Evolutionary conservation across 2,888 invertebrate genomes (phyloP).

Genomic region (Sminthurinus aureus): DNA sequence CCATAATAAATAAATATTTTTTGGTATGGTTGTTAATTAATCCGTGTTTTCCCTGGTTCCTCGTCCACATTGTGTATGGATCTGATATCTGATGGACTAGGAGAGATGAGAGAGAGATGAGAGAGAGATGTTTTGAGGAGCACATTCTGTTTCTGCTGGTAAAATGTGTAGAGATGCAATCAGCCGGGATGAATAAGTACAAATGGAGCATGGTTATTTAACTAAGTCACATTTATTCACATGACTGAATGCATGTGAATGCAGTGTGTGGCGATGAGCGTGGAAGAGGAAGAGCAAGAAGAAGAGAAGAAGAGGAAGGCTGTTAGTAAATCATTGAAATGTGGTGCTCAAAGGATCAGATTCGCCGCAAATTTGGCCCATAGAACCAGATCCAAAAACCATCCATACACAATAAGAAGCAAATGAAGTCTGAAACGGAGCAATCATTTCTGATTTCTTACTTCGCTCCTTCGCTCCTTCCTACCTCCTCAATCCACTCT

Average conservation of each 20-base stretch:
- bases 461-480: too few species aligned
- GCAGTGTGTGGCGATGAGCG: background rate
- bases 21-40: too few species aligned
- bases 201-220: background rate
- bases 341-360: conserved; percentile 34
- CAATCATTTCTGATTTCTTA: conserved; percentile 53
- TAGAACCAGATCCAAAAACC: conserved; percentile 27
- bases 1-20: too few species aligned
- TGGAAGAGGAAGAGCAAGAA: background rate
- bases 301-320: background rate
- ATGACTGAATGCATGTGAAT: background rate
- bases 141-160: too few species aligned
- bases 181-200: too few species aligned
- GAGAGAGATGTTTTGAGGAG: too few species aligned
- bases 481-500: background rate
- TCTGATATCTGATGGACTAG: too few species aligned
- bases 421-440: conserved; percentile 60
- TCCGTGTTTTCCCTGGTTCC: too few species aligned
- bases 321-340: conserved; percentile 32
- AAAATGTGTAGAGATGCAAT: too few species aligned
- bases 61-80: too few species aligned
- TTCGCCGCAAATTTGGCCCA: conserved; percentile 40
- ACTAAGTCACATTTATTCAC: background rate
- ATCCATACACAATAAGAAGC: conserved; percentile 57
- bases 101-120: too few species aligned